Evolutionary conservation across 2,797 vertebrate genomes (phyloP).

Genomic region (Acanthurus lineatus): DNA sequence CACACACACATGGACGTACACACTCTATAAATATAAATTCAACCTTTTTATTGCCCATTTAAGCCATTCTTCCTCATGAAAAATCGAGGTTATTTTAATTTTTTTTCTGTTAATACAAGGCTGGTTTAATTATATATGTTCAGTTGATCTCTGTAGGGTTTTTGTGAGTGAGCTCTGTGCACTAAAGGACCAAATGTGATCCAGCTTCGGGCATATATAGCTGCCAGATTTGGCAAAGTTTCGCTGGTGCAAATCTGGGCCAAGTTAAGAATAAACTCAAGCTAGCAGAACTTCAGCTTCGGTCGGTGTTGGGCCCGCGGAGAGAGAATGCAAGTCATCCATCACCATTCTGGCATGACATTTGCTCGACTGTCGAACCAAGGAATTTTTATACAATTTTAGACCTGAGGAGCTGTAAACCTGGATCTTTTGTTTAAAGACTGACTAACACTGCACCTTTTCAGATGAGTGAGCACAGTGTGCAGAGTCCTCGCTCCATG

Average conservation of each 20-base stretch:
- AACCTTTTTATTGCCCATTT: slow-evolving; percentile 31
- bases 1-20: slow-evolving; percentile 22
- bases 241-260: slow-evolving; percentile 4
- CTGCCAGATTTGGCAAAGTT: slow-evolving; percentile 43
- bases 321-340: too few species aligned
- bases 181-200: slow-evolving; percentile 34
- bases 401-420: too few species aligned
- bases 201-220: slow-evolving; percentile 28
- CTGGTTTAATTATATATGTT: slow-evolving; percentile 13
- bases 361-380: too few species aligned
- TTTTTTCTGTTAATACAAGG: background rate
- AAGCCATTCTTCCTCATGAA: slow-evolving; percentile 23
- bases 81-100: slow-evolving; percentile 25
- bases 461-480: too few species aligned
- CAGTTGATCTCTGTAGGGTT: slow-evolving; percentile 31
- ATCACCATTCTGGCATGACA: too few species aligned
- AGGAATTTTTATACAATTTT: too few species aligned
- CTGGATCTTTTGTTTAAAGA: too few species aligned
- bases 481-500: too few species aligned
- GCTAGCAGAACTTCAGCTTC: background rate
- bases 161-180: background rate
- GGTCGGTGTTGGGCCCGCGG: too few species aligned
- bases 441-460: too few species aligned
- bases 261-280: slow-evolving; percentile 19
- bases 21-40: slow-evolving; percentile 46